Conservation (phyloP, 2,888 invertebrate species). For the Eubasilissa splendida region DNA sequence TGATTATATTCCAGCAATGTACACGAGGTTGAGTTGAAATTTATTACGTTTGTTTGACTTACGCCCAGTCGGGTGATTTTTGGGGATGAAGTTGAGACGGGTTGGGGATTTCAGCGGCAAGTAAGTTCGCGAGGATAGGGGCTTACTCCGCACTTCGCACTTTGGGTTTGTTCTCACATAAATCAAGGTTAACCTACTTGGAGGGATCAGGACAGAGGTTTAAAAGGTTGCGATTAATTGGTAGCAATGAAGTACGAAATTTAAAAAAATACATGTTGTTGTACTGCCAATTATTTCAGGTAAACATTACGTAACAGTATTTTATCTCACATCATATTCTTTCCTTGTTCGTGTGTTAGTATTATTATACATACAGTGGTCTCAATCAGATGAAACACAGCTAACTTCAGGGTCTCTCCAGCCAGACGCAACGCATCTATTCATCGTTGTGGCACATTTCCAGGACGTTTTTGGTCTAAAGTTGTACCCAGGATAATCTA, state of each 20-base stretch:
- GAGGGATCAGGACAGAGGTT: constrained; percentile 7
- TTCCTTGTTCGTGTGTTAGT: no score
- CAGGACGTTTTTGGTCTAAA: no score
- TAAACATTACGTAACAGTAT: no score
- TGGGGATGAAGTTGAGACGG: neutral
- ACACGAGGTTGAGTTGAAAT: constrained; percentile 2
- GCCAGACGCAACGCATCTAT: no score
- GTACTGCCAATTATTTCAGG: no score
- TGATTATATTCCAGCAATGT: neutral
- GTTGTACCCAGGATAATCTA: no score
- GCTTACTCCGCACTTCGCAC: constrained; percentile 1
- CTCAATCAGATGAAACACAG: neutral
- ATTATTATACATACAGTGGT: no score
- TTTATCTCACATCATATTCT: no score
- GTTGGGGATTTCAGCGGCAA: neutral
- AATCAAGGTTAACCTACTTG: constrained; percentile 26
- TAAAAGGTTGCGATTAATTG: constrained; percentile 18
- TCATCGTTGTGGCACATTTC: no score
- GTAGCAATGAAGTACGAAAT: neutral
- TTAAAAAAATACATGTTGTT: no score
- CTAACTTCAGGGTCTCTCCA: neutral
- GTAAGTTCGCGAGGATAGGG: neutral
- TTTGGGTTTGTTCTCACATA: constrained; percentile 18
- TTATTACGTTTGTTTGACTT: constrained; percentile 29
- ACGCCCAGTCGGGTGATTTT: constrained; percentile 17